phyloP scores from a whole-genome alignment of 2,888 invertebrate genomes.

The Luperina testacea region DNA sequence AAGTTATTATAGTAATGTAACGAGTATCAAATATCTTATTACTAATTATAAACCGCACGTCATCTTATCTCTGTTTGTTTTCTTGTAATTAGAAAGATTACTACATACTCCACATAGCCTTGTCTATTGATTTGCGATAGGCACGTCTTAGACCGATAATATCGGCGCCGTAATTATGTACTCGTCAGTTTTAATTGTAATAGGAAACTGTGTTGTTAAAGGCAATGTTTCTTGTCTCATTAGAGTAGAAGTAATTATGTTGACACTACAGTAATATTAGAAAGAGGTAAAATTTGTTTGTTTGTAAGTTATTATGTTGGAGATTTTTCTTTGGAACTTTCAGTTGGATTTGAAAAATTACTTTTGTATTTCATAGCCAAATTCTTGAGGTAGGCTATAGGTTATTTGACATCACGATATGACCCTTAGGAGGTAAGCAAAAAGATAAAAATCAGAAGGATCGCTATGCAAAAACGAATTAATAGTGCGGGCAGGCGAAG shows the following conservation, averaged over 20 bases:
- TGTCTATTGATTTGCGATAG: slow-evolving; percentile 49
- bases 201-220: slow-evolving; percentile 37
- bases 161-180: slow-evolving; percentile 41
- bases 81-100: slow-evolving; percentile 50
- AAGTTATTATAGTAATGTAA: not conserved
- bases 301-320: too few relatives aligned
- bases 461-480: not conserved
- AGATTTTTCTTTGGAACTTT: not conserved
- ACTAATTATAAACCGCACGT: slow-evolving; percentile 16
- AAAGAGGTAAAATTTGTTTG: not conserved
- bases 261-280: not conserved
- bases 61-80: slow-evolving; percentile 53
- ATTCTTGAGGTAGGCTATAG: not conserved
- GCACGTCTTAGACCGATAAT: slow-evolving; percentile 53
- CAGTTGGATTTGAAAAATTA: not conserved
- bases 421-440: not conserved
- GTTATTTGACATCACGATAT: not conserved
- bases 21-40: not conserved
- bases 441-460: not conserved
- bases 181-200: slow-evolving; percentile 48
- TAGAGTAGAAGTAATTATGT: slow-evolving; percentile 2
- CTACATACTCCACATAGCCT: slow-evolving; percentile 29
- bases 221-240: slow-evolving; percentile 35
- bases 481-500: not conserved
- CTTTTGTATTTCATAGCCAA: not conserved